A percentile compares a stretch with the other conserved stretches of the same genome.
Conservation (phyloP, 2,113 vertebrate genomes). For the Holacanthus passer region DNA sequence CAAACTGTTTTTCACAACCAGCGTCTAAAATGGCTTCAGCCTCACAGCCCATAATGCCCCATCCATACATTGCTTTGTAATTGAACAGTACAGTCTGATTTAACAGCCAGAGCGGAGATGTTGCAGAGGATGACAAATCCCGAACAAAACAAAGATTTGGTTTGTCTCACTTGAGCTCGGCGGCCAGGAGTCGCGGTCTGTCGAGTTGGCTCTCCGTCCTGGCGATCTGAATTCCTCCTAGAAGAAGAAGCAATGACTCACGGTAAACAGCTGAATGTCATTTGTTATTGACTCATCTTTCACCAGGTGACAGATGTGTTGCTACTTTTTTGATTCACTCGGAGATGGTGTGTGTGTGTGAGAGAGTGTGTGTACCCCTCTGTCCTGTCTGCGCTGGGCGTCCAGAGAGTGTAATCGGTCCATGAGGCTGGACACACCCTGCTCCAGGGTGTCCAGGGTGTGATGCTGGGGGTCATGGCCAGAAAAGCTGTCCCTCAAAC, state of each 20-base stretch:
- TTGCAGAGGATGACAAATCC: constrained; percentile 54
- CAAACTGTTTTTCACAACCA: constrained; percentile 46
- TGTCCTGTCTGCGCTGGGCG: constrained; percentile 88
- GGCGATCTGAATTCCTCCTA: constrained; percentile 89
- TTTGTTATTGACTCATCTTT: constrained; percentile 29
- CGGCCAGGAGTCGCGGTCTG: constrained; percentile 94
- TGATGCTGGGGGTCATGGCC: constrained; percentile 97
- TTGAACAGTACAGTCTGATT: constrained; percentile 45
- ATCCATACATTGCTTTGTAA: constrained; percentile 18
- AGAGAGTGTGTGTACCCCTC: constrained; percentile 81
- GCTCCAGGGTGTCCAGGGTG: constrained; percentile 96
- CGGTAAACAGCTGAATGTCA: constrained; percentile 23
- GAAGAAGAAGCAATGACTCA: constrained; percentile 51
- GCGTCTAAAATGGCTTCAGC: constrained; percentile 33
- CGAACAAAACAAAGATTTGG: constrained; percentile 43
- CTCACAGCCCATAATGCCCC: constrained; percentile 1
- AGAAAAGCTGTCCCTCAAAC: constrained; percentile 93
- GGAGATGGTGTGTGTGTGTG: neutral
- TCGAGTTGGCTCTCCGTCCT: constrained; percentile 85
- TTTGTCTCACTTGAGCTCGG: constrained; percentile 91
- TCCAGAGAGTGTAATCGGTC: constrained; percentile 89
- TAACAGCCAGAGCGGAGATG: constrained; percentile 49
- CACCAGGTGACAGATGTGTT: constrained; percentile 17
- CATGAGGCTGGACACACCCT: constrained; percentile 94
- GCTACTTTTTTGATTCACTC: constrained; percentile 23